Percentiles rank a stretch among this genome's conserved stretches.
Evolutionary conservation across 2,113 vertebrate genomes (phyloP).

Genomic region (Rhipidura dahli): DNA sequence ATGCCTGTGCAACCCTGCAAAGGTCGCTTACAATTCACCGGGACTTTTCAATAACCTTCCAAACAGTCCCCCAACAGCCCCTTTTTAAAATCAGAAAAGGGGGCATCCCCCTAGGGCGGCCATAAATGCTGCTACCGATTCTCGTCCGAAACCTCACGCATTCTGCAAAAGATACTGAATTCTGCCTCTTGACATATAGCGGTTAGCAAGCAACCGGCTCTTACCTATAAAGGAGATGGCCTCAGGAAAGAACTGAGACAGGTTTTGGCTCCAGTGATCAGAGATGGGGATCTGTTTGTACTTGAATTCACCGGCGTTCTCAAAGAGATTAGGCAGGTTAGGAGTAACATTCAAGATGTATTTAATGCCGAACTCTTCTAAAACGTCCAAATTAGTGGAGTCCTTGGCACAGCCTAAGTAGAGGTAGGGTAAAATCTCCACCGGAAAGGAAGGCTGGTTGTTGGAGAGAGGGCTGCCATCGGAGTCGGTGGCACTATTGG

Average conservation of each 20-base stretch:
- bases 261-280: conserved; percentile 99
- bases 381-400: conserved; percentile 95
- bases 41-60: not conserved
- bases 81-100: not conserved
- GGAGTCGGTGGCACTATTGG: conserved; percentile 90
- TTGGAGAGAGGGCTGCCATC: conserved; percentile 93
- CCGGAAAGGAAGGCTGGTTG: conserved; percentile 91
- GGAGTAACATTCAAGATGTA: conserved; percentile 99
- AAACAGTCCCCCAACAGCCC: not conserved
- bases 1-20: not conserved
- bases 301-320: conserved; percentile 96
- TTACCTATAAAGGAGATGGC: conserved; percentile 98
- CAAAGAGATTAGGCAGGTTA: conserved; percentile 97
- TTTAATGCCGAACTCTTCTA: conserved; percentile 98
- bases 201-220: conserved; percentile 17
- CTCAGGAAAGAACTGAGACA: conserved; percentile 98
- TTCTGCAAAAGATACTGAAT: not conserved
- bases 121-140: not conserved
- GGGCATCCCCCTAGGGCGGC: not conserved
- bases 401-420: conserved; percentile 97
- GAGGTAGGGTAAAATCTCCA: conserved; percentile 94
- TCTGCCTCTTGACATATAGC: not conserved
- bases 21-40: not conserved
- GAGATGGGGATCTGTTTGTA: conserved; percentile 99
- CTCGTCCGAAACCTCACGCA: not conserved